Base-by-base conservation (phyloP, 2,888 invertebrate species). In the Clostera curtula region DNA sequence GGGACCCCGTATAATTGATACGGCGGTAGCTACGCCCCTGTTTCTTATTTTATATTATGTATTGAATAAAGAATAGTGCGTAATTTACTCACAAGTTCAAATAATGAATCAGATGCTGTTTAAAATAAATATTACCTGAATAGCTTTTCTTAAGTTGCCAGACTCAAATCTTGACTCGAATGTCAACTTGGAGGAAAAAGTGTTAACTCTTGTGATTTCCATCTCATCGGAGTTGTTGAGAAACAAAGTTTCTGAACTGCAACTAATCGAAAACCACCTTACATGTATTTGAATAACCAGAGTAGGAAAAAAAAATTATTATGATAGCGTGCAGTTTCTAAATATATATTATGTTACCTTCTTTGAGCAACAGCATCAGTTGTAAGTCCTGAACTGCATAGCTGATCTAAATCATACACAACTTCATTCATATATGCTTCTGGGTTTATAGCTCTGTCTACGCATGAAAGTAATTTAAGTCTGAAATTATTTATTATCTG, bases 131-230 rank as follows among this genome's bases (percentile, higher is more conserved):
- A 36, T 46, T 61, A 80, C 93, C 88, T 92, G 92, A 61, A 93
- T 89, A 10, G 86, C 94, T 85, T 91, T 91, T 31, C 94, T 83
- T 13, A 95, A 80, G 74, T 95, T 95, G 11, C 95, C 95, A 46
- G 91, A 90, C 65, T 95, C 95, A 74, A 95, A 95, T 56, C 93
- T 87, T 3, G 94, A 92, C 62, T 95, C 94, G 64, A 95, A 95
- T 27, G 83, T 75, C 20, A 94, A 75, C 47, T 76, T 67, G 39
- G 75, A 76, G 1, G 73, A 53, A 42, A 67, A 80, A 18, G 43
- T 53, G 52, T 69, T 70, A 41, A 72, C 43, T 66, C 79, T 67
- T 19, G 62, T 40, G 51, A 86, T 52, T 69, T 85, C 82, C 40
- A 73, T 72, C 41, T 86, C 85, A 47, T 88, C 88, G 13, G 56